Evolutionary conservation across 2,888 invertebrate genomes (phyloP).

Genomic region (Diarsia rubi): DNA sequence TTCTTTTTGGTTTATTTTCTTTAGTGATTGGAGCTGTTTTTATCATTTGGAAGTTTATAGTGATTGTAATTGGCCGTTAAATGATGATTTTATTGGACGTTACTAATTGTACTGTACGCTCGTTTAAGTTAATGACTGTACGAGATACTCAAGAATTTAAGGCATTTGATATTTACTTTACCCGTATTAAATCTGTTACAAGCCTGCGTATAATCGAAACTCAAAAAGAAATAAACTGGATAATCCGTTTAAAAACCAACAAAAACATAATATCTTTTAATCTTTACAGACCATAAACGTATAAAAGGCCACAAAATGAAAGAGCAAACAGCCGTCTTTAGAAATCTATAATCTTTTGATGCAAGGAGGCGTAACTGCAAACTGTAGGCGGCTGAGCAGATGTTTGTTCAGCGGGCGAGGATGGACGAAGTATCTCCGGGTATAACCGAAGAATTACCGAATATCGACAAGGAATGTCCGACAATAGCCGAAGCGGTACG

Average conservation of each 20-base stretch:
- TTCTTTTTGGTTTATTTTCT: conserved; percentile 44
- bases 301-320: conserved; percentile 51
- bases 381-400: conserved; percentile 75
- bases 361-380: conserved; percentile 69
- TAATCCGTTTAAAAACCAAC: conserved; percentile 37
- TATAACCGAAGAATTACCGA: conserved; percentile 66
- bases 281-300: conserved; percentile 39
- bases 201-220: background rate
- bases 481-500: conserved; percentile 75
- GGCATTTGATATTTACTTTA: conserved; percentile 40
- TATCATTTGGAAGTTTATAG: conserved; percentile 63
- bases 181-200: background rate
- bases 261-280: conserved; percentile 28
- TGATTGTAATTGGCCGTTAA: conserved; percentile 62
- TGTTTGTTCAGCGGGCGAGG: conserved; percentile 78
- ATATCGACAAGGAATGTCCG: conserved; percentile 62
- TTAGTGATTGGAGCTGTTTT: conserved; percentile 58
- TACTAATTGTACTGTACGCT: conserved; percentile 33
- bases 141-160: conserved; percentile 17
- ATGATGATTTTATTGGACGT: conserved; percentile 46
- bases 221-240: conserved; percentile 10
- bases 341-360: conserved; percentile 61
- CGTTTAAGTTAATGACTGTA: conserved; percentile 18
- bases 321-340: conserved; percentile 52
- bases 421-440: conserved; percentile 62